phyloP scores from a whole-genome alignment of 2,888 invertebrate species.

The Macrosiphum euphorbiae region DNA sequence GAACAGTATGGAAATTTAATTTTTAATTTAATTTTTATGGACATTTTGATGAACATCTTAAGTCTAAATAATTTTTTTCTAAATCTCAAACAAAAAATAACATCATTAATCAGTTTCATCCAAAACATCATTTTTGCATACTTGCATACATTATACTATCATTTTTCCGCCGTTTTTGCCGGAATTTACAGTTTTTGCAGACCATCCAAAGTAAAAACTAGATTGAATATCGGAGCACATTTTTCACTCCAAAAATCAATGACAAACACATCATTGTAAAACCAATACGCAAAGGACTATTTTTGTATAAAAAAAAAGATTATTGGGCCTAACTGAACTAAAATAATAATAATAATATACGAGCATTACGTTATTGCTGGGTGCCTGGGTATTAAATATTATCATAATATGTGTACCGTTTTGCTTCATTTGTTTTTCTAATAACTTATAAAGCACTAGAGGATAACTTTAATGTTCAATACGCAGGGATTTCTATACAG shows the following conservation, averaged over 20 bases:
- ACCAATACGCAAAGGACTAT: not conserved
- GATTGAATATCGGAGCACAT: not conserved
- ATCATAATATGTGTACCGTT: not conserved
- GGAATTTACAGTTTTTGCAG: not conserved
- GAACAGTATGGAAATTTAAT: too few species aligned
- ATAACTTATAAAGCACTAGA: not conserved
- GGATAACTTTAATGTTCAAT: slow-evolving; percentile 14
- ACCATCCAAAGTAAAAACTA: not conserved
- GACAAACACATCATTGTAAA: not conserved
- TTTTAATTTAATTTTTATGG: too few species aligned
- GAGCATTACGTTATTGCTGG: not conserved
- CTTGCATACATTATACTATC: too few species aligned
- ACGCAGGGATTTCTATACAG: not conserved
- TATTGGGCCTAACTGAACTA: too few species aligned
- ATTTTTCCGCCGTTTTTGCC: not conserved
- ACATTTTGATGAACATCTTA: too few species aligned
- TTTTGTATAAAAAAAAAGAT: too few species aligned
- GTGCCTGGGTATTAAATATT: slow-evolving; percentile 3
- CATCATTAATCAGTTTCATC: not conserved
- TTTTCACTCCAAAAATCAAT: not conserved
- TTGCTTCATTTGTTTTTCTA: slow-evolving; percentile 30
- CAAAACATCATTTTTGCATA: not conserved
- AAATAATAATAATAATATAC: not conserved
- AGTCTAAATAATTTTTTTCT: too few species aligned
- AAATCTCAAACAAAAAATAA: too few species aligned